Percentiles rank a stretch among this genome's conserved stretches.
Conservation (phyloP, 2,888 invertebrate species). For the Tiphia femorata region DNA sequence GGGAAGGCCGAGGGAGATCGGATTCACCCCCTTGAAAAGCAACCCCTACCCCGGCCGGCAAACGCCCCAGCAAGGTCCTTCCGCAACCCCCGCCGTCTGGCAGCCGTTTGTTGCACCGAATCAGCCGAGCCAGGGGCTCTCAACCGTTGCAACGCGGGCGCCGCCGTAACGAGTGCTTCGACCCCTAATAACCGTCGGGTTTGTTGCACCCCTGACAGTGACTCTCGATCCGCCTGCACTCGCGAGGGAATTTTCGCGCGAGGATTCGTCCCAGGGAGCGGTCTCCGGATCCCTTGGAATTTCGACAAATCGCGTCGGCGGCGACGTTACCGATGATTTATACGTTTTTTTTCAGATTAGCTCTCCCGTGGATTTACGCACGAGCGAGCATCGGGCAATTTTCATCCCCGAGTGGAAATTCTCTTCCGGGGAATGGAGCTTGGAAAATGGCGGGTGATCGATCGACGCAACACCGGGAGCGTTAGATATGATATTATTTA, state of each 20-base stretch:
- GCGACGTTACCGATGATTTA: neutral
- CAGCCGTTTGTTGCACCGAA: conserved; percentile 63
- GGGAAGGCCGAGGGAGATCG: neutral
- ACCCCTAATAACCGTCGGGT: conserved; percentile 33
- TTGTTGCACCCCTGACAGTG: conserved; percentile 48
- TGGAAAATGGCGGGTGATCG: neutral
- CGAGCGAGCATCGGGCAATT: no score
- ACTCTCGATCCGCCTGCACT: conserved; percentile 22
- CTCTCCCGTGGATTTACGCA: no score
- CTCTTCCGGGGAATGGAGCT: no score
- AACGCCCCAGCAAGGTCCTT: conserved; percentile 41
- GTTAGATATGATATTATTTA: conserved; percentile 61
- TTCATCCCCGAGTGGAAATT: no score
- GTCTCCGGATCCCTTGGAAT: no score
- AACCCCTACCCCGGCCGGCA: conserved; percentile 33
- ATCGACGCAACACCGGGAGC: conserved; percentile 1
- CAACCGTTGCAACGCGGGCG: conserved; percentile 24
- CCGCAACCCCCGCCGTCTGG: conserved; percentile 58
- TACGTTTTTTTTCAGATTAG: no score
- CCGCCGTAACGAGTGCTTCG: conserved; percentile 30
- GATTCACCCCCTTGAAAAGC: conserved; percentile 31
- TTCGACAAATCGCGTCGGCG: neutral
- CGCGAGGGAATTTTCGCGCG: neutral
- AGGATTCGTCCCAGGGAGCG: no score
- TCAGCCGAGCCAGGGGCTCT: conserved; percentile 56